Evolutionary conservation across 2,888 invertebrate species (phyloP), one percentile per base, ranked within the genome.

Genomic region (Cantharis flavilabris): DNA sequence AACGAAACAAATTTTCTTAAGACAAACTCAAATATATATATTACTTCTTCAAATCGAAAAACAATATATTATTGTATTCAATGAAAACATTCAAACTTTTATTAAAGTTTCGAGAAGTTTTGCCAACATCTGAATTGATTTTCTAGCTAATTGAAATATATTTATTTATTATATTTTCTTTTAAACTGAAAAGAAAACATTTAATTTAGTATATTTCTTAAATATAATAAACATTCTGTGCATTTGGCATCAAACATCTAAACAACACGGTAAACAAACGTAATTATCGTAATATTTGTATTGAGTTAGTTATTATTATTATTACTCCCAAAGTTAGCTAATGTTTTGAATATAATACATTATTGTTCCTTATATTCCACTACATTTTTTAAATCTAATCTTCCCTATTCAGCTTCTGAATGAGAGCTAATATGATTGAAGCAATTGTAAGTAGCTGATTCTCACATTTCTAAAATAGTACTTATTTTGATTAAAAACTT

Each of bases 41-140:
- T 67, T n/a, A 67, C 26, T 67, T 67, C 49, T 49, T 49, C 65
- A 20, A 67, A 67, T 67, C 65, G 20, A 26, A 67, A 67, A 67
- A 67, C 65, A 67, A 67, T 67, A 67, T 67, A 67, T 67, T 67
- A 67, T 67, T 67, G 23, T 67, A 67, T 67, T 67, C 65, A 67
- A 67, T 67, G 65, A 67, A 26, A 67, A 67, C 65, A 67, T 67
- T 20, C 23, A 67, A 67, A 67, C 65, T 67, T 67, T 23, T 67
- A 20, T 20, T 23, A 67, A 67, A 67, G 23, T 67, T 67, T 14
- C 65, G 65, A 67, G 26, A 67, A 67, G 3, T 67, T 67, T 67
- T 67, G 10, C 65, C 23, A 67, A 67, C 65, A 67, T 67, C 49
- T 67, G 26, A 67, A 67, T 67, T 67, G 65, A 49, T 67, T 67